These are phyloP conservation scores for Mobula birostris DNA, from an alignment of 2,113 vertebrate species.

Conservation along the genomic window DNA sequence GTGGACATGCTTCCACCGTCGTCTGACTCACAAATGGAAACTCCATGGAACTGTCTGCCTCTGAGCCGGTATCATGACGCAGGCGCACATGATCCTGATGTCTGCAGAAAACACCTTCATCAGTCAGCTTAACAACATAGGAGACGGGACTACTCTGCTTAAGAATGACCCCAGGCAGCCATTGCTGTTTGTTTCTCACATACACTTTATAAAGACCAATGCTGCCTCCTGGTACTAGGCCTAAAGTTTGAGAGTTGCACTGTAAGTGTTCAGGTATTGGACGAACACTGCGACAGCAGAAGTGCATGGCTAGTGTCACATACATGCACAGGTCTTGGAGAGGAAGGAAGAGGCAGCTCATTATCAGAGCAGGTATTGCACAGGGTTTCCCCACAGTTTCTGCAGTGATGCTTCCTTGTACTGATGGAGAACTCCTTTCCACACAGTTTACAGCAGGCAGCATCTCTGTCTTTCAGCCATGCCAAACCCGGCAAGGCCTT, in stretches of 20 bases:
- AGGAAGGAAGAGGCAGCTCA: constrained; percentile 88
- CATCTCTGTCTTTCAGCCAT: constrained; percentile 95
- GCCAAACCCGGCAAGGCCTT: constrained; percentile 88
- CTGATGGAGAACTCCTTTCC: constrained; percentile 96
- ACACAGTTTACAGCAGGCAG: constrained; percentile 89
- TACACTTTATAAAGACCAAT: background rate
- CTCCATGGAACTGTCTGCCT: too few species aligned
- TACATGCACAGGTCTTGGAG: constrained; percentile 90
- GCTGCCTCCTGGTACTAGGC: background rate
- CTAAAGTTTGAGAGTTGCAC: constrained; percentile 50
- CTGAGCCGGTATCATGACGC: too few species aligned
- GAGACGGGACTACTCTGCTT: too few species aligned
- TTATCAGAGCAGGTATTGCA: constrained; percentile 95
- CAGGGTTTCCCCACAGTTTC: constrained; percentile 97
- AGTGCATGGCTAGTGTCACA: constrained; percentile 90
- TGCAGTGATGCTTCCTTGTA: constrained; percentile 94
- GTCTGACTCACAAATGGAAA: too few species aligned
- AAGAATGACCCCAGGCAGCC: too few species aligned
- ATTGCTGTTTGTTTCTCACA: constrained; percentile 54
- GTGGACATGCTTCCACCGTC: too few species aligned
- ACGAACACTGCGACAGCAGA: constrained; percentile 90
- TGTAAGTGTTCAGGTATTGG: constrained; percentile 52
- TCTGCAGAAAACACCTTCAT: too few species aligned
- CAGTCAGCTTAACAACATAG: too few species aligned
- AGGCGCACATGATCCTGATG: too few species aligned